Evolutionary conservation across 2,113 vertebrate genomes (phyloP).

Genomic region (Channa argus): DNA sequence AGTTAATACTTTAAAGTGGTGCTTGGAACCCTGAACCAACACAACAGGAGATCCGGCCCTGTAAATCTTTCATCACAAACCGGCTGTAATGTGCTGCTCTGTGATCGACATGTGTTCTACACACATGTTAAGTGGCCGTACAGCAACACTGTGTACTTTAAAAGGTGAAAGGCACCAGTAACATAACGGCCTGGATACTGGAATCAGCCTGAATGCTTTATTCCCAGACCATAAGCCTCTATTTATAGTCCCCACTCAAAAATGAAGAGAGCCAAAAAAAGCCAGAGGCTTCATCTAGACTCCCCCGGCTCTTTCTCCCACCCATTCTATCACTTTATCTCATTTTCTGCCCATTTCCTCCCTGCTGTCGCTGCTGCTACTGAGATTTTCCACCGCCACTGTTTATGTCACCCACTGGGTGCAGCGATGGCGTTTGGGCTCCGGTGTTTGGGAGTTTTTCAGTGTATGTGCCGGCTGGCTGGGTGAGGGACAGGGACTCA

Average conservation of each 20-base stretch:
- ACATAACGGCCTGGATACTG: neutral
- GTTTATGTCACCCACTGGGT: constrained; percentile 33
- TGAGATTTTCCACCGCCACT: constrained; percentile 15
- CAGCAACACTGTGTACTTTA: neutral
- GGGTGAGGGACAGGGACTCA: constrained; percentile 75
- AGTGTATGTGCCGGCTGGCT: constrained; percentile 7
- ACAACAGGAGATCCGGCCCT: neutral
- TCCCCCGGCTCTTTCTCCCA: neutral
- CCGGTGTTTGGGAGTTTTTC: constrained; percentile 10
- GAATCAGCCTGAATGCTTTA: constrained; percentile 14
- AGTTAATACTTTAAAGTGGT: neutral
- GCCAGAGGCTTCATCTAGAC: constrained; percentile 7
- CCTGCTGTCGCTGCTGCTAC: neutral
- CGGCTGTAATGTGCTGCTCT: neutral
- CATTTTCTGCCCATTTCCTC: constrained; percentile 35
- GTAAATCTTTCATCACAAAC: neutral
- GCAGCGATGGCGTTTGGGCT: constrained; percentile 13
- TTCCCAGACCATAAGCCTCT: constrained; percentile 9
- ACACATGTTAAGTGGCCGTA: neutral
- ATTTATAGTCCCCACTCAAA: constrained; percentile 23
- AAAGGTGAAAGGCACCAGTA: neutral
- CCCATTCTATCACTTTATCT: constrained; percentile 23
- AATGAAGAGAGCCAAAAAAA: constrained; percentile 6
- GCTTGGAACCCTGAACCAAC: neutral
- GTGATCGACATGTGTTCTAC: too few species aligned